Evolutionary conservation across 2,888 invertebrate species (phyloP).

Genomic region (Tridacna crocea): DNA sequence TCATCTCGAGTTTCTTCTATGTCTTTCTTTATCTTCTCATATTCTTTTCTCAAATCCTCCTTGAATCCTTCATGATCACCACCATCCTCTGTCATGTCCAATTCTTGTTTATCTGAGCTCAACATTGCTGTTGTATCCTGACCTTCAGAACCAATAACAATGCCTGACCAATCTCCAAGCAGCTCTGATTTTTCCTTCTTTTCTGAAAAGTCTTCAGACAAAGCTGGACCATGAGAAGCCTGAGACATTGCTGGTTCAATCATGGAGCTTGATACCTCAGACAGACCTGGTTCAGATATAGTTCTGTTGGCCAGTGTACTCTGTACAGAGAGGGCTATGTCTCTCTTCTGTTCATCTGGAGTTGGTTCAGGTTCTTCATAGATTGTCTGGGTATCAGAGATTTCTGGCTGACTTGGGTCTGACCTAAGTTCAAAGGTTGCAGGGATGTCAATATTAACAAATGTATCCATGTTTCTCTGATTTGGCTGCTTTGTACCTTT

Average conservation of each 20-base stretch:
- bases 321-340: conserved; percentile 62
- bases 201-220: conserved; percentile 54
- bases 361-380: conserved; percentile 59
- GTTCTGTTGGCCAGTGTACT: conserved; percentile 57
- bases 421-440: conserved; percentile 48
- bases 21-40: conserved; percentile 54
- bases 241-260: conserved; percentile 60
- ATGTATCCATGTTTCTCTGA: conserved; percentile 70
- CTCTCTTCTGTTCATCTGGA: conserved; percentile 44
- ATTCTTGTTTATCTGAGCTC: conserved; percentile 42
- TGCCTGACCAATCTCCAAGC: conserved; percentile 49
- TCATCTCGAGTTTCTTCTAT: conserved; percentile 23
- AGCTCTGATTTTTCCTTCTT: conserved; percentile 37
- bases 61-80: conserved; percentile 71
- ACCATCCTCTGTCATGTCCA: conserved; percentile 66
- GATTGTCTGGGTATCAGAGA: conserved; percentile 38
- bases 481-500: conserved; percentile 26
- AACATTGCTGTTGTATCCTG: conserved; percentile 43
- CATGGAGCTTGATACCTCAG: conserved; percentile 51
- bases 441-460: conserved; percentile 76
- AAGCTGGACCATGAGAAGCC: conserved; percentile 51
- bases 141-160: conserved; percentile 37
- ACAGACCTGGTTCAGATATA: conserved; percentile 48
- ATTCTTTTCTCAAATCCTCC: conserved; percentile 63
- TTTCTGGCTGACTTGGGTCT: conserved; percentile 28